These are phyloP conservation scores for Parauchenoglanis punctatus DNA, from an alignment of 2,797 vertebrate species.

Conservation along the genomic window DNA sequence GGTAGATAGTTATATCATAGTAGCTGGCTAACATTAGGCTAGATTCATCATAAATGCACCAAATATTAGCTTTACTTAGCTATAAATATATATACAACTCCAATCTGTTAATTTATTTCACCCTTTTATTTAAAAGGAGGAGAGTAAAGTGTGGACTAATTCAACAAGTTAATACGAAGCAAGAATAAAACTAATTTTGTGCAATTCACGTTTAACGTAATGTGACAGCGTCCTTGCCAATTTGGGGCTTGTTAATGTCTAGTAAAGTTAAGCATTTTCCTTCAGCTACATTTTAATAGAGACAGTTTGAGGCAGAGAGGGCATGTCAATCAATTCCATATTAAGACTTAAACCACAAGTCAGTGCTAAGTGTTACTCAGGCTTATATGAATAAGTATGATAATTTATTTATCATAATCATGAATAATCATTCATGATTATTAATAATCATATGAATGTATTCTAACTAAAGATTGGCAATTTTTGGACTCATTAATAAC, in stretches of 20 bases:
- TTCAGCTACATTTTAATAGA: neutral
- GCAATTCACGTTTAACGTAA: neutral
- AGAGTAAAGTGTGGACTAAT: neutral
- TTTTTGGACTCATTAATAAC: neutral
- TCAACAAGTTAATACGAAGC: neutral
- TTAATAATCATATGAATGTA: neutral
- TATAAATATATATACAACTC: neutral
- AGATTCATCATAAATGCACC: neutral
- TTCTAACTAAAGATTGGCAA: neutral
- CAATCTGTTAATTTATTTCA: neutral
- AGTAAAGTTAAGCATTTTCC: neutral
- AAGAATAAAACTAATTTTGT: neutral
- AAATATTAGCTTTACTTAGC: neutral
- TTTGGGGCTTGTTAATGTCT: neutral
- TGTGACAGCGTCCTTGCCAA: neutral
- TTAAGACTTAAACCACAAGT: neutral
- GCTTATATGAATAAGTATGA: neutral
- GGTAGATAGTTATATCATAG: neutral
- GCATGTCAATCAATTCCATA: neutral
- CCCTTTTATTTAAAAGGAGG: neutral
- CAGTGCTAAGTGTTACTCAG: neutral
- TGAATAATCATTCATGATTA: neutral
- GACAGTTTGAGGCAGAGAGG: neutral
- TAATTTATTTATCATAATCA: neutral
- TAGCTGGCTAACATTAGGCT: neutral